These are phyloP conservation scores for Tortrix viridana DNA, from an alignment of 2,888 invertebrate genomes.

Conservation along the genomic window DNA sequence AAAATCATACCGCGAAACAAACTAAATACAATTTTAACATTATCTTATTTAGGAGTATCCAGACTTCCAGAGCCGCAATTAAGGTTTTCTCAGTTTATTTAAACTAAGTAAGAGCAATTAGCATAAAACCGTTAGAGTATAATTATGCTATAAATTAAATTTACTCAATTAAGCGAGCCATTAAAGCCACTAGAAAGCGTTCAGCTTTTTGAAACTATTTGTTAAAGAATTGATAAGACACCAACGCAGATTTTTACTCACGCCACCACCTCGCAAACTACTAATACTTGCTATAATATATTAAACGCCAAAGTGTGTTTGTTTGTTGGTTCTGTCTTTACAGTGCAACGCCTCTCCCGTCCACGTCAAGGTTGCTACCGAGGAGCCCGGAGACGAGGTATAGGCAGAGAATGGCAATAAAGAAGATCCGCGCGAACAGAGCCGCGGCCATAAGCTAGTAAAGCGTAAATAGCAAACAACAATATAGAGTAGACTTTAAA, in stretches of 20 bases:
- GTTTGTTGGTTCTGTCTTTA: too few relatives aligned
- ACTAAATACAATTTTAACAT: too few relatives aligned
- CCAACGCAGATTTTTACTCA: too few relatives aligned
- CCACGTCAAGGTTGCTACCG: too few relatives aligned
- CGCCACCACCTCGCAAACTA: too few relatives aligned
- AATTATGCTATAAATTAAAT: conserved; percentile 14
- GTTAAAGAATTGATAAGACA: background rate
- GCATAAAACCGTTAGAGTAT: conserved; percentile 19
- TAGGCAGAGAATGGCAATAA: background rate
- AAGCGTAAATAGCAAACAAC: background rate
- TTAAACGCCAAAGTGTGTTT: too few relatives aligned
- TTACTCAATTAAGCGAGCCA: conserved; percentile 1
- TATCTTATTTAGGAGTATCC: too few relatives aligned
- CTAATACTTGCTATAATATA: too few relatives aligned
- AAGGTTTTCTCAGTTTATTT: conserved; percentile 3
- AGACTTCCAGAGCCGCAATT: conserved; percentile 9
- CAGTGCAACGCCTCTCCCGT: too few relatives aligned
- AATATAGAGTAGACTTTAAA: background rate
- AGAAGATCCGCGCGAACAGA: background rate
- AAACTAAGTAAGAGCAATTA: conserved; percentile 9
- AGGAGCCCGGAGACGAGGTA: too few relatives aligned
- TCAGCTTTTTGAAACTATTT: background rate
- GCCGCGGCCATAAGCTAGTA: too few relatives aligned
- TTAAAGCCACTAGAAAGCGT: background rate
- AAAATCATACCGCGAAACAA: too few relatives aligned